These are phyloP conservation scores for Amphipoea lucens DNA, from an alignment of 2,888 invertebrate species.

Conservation along the genomic window DNA sequence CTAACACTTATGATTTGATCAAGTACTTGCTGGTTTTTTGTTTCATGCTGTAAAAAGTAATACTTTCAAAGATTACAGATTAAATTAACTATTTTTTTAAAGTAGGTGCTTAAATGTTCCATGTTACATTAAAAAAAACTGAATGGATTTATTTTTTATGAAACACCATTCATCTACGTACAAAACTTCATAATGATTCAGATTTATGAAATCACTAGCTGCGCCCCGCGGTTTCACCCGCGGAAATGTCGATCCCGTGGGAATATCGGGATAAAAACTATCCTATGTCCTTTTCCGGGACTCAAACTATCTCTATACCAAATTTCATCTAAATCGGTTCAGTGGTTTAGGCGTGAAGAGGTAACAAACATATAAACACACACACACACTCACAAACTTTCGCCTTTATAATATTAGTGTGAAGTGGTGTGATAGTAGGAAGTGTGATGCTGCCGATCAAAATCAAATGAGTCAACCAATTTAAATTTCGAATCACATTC, in stretches of 20 bases:
- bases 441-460: conserved; percentile 8
- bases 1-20: not conserved
- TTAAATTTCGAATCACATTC: conserved; percentile 22
- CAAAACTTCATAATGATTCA: conserved; percentile 24
- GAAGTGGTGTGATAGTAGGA: too few relatives aligned
- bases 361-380: too few relatives aligned
- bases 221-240: too few relatives aligned
- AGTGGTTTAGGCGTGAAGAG: too few relatives aligned
- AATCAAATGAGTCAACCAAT: conserved; percentile 34
- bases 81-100: not conserved
- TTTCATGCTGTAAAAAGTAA: too few relatives aligned
- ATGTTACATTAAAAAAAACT: not conserved
- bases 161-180: not conserved
- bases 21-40: not conserved
- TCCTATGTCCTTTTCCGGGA: too few relatives aligned
- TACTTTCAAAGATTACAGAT: not conserved
- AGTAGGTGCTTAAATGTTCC: not conserved
- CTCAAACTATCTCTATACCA: too few relatives aligned
- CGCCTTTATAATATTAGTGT: too few relatives aligned
- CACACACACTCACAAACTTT: too few relatives aligned
- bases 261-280: too few relatives aligned
- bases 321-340: too few relatives aligned
- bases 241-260: too few relatives aligned
- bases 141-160: not conserved
- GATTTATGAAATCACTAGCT: conserved; percentile 5